A percentile compares a stretch with the other conserved stretches of the same genome.
Conservation (phyloP, 2,888 invertebrate genomes). For the Incurvaria masculella region DNA sequence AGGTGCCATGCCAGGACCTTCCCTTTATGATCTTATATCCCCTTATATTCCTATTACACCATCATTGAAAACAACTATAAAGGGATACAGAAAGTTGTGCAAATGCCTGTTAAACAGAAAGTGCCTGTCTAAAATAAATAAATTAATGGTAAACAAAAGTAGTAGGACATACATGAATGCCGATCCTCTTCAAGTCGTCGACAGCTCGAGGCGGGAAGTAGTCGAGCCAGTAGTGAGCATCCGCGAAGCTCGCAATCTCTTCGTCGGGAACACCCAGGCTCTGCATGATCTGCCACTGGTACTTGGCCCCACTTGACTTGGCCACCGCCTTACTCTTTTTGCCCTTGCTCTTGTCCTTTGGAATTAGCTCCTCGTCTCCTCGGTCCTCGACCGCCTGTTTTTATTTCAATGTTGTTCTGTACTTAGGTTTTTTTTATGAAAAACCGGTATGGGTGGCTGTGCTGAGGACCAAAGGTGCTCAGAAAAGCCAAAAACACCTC, state of each 20-base stretch:
- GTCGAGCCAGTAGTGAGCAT: slow-evolving; percentile 90
- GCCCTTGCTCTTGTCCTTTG: slow-evolving; percentile 69
- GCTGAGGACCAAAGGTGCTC: too few relatives aligned
- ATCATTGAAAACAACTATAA: too few relatives aligned
- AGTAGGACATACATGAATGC: slow-evolving; percentile 71
- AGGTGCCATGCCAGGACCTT: too few relatives aligned
- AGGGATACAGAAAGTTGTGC: background rate
- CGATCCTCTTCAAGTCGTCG: slow-evolving; percentile 83
- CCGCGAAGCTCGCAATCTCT: slow-evolving; percentile 91
- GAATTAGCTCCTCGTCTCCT: slow-evolving; percentile 43
- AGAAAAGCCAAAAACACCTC: too few relatives aligned
- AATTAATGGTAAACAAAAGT: slow-evolving; percentile 1
- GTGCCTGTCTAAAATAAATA: background rate
- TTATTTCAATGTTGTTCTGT: too few relatives aligned
- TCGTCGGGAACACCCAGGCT: slow-evolving; percentile 85
- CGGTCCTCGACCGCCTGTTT: background rate
- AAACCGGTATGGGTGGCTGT: too few relatives aligned
- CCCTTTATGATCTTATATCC: too few relatives aligned
- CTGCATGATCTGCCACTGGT: slow-evolving; percentile 99
- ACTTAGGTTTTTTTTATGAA: too few relatives aligned
- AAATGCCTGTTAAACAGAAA: background rate
- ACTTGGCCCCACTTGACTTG: slow-evolving; percentile 85
- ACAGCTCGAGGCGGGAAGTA: slow-evolving; percentile 94
- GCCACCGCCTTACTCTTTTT: slow-evolving; percentile 96
- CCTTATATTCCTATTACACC: too few relatives aligned